Evolutionary conservation across 2,113 vertebrate species (phyloP).

Genomic region (Chaetodon trifascialis): DNA sequence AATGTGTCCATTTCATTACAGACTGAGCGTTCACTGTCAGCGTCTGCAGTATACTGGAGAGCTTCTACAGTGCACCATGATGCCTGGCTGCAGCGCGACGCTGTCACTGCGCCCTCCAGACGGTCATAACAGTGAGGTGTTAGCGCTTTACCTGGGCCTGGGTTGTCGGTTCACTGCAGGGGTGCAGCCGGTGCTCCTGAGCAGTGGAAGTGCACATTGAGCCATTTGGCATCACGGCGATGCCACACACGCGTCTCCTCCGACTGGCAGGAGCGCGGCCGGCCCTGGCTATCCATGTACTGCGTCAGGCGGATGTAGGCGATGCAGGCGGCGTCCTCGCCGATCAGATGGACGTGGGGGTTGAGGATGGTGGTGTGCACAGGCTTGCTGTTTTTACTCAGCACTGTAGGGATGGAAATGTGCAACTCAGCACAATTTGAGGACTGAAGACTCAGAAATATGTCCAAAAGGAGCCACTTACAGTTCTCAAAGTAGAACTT

Average conservation of each 20-base stretch:
- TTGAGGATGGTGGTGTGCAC: slow-evolving; percentile 99
- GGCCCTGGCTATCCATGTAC: slow-evolving; percentile 96
- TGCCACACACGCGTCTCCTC: slow-evolving; percentile 99
- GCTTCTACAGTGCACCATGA: neutral
- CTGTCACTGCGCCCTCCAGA: neutral
- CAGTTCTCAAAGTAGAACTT: slow-evolving; percentile 99
- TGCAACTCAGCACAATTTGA: neutral
- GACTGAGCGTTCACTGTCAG: neutral
- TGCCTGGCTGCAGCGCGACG: neutral
- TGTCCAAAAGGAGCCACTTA: slow-evolving; percentile 75
- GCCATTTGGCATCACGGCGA: slow-evolving; percentile 97
- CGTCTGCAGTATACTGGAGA: neutral
- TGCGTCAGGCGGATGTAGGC: slow-evolving; percentile 99
- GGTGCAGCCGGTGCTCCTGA: slow-evolving; percentile 97
- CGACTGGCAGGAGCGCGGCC: slow-evolving; percentile 96
- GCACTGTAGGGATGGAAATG: slow-evolving; percentile 82
- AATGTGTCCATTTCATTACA: neutral
- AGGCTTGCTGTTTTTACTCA: slow-evolving; percentile 99
- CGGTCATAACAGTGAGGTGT: neutral
- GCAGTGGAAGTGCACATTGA: slow-evolving; percentile 99
- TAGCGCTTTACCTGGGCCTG: slow-evolving; percentile 78
- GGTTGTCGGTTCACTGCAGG: slow-evolving; percentile 92
- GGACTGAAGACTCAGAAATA: neutral
- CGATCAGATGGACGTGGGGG: slow-evolving; percentile 97
- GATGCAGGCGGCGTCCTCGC: slow-evolving; percentile 98